Conservation (phyloP, 1,140 invertebrate species). For the Apis florea region DNA sequence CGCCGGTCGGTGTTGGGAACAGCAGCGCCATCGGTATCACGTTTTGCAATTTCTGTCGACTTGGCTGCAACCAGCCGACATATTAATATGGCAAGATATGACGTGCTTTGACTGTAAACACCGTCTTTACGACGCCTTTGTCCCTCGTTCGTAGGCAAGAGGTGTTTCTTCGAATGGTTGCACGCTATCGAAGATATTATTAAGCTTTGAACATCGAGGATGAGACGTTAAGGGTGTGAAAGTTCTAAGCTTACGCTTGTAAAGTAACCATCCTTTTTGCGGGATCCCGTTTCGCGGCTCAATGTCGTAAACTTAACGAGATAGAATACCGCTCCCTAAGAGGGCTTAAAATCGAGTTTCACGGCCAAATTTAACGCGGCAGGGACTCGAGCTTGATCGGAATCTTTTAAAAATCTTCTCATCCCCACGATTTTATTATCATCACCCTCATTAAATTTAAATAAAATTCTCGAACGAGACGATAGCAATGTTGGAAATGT, state of each 20-base stretch:
- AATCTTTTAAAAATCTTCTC: neutral
- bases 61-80: neutral
- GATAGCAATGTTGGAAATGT: no score
- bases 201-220: neutral
- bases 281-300: neutral
- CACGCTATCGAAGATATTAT: neutral
- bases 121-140: conserved; percentile 39
- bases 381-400: neutral
- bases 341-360: neutral
- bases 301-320: neutral
- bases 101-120: conserved; percentile 32
- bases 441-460: no score
- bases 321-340: neutral
- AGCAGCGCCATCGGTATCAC: conserved; percentile 14
- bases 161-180: neutral
- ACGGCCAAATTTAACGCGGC: neutral
- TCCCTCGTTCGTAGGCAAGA: conserved; percentile 6
- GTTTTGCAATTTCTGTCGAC: conserved; percentile 42
- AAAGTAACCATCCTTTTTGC: neutral
- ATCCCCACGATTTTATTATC: no score
- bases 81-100: conserved; percentile 44
- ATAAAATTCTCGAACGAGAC: no score
- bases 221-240: neutral
- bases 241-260: neutral
- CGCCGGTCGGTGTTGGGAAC: neutral